phyloP scores from a whole-genome alignment of 2,888 invertebrate species.

The Ichneumoninae sp. region DNA sequence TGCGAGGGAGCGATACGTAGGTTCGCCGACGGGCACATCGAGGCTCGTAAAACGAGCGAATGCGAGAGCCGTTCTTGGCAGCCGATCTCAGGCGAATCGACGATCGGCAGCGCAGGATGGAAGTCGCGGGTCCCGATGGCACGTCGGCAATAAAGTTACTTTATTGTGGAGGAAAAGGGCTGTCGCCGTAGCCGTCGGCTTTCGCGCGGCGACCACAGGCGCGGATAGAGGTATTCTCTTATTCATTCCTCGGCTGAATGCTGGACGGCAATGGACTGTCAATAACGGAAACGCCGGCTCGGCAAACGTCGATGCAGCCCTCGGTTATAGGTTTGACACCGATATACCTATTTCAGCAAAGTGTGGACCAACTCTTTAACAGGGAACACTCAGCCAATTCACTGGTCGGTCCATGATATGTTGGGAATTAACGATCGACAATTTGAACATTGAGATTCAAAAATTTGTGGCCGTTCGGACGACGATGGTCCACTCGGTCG shows the following conservation, averaged over 20 bases:
- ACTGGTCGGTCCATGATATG: no score
- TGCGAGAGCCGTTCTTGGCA: constrained; percentile 16
- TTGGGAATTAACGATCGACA: no score
- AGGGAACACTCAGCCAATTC: no score
- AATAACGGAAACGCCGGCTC: not conserved
- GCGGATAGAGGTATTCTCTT: constrained; percentile 15
- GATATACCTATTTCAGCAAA: not conserved
- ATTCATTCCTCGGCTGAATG: constrained; percentile 2
- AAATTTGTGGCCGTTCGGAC: no score
- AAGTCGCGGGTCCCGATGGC: constrained; percentile 45
- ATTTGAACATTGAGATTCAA: no score
- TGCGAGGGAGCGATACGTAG: constrained; percentile 48
- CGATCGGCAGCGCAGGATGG: constrained; percentile 52
- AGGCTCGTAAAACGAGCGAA: constrained; percentile 60
- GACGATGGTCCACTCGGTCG: not conserved
- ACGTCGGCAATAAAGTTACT: constrained; percentile 56
- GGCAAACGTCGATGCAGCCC: not conserved
- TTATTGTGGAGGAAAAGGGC: constrained; percentile 53
- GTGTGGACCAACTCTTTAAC: not conserved
- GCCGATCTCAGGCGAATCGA: constrained; percentile 51
- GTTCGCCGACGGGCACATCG: constrained; percentile 38
- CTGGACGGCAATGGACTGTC: constrained; percentile 3
- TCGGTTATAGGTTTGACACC: not conserved
- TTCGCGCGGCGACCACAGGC: not conserved
- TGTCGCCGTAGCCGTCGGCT: constrained; percentile 43